These are phyloP conservation scores for Amblyjoppa fuscipennis DNA, from an alignment of 2,888 invertebrate genomes.

Conservation along the genomic window DNA sequence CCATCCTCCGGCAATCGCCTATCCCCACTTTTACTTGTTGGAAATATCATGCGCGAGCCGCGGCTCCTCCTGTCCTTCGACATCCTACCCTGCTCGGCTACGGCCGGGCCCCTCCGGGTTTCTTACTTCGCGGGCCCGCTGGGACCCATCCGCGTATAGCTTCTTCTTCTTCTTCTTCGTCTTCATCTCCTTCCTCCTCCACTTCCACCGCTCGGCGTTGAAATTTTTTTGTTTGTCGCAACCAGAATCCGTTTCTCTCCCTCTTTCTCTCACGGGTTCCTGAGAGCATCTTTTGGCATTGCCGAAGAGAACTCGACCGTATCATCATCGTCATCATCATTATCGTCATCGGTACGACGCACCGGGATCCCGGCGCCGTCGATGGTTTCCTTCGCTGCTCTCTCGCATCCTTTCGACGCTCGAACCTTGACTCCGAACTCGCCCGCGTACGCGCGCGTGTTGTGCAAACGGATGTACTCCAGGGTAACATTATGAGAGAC, in stretches of 20 bases:
- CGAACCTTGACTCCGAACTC: slow-evolving; percentile 65
- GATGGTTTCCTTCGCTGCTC: slow-evolving; percentile 28
- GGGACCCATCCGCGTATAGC: slow-evolving; percentile 27
- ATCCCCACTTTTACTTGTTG: slow-evolving; percentile 64
- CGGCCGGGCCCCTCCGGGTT: slow-evolving; percentile 39
- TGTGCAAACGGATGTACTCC: slow-evolving; percentile 51
- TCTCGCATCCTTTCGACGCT: slow-evolving; percentile 42
- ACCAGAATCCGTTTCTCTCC: slow-evolving; percentile 34
- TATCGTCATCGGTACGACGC: slow-evolving; percentile 31
- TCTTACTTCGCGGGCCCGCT: slow-evolving; percentile 35
- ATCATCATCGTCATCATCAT: slow-evolving; percentile 21
- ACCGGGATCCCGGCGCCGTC: slow-evolving; percentile 14
- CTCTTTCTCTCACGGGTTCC: slow-evolving; percentile 11
- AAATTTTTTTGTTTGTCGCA: slow-evolving; percentile 29
- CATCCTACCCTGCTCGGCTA: slow-evolving; percentile 64
- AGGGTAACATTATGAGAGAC: background rate
- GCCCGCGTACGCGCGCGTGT: slow-evolving; percentile 28
- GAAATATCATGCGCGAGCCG: slow-evolving; percentile 51
- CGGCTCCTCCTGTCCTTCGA: slow-evolving; percentile 69
- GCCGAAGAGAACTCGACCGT: slow-evolving; percentile 28
- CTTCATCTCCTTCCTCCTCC: slow-evolving; percentile 16
- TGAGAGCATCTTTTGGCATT: background rate
- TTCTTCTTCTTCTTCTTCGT: slow-evolving; percentile 28
- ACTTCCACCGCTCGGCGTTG: slow-evolving; percentile 35
- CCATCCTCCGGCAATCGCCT: slow-evolving; percentile 76